A percentile compares a stretch with the other conserved stretches of the same genome.
These are phyloP conservation scores for Napeogenes inachia DNA, from an alignment of 2,888 invertebrate genomes.

Conservation along the genomic window DNA sequence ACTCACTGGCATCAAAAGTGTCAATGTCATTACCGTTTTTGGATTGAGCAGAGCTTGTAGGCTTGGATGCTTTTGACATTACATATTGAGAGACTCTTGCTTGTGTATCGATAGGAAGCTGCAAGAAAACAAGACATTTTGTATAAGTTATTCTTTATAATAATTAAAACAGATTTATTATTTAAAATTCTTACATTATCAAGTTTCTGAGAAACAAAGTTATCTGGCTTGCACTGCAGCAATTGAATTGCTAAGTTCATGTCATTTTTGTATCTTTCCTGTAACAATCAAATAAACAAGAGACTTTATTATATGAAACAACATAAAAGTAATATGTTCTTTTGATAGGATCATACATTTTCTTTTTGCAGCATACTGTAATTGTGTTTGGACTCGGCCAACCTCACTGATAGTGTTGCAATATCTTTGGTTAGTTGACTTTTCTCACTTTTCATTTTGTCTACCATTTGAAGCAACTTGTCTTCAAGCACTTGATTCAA, in stretches of 20 bases:
- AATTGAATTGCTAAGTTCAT: constrained; percentile 95
- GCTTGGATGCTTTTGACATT: constrained; percentile 76
- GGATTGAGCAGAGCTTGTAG: constrained; percentile 63
- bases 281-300: constrained; percentile 49
- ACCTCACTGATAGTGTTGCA: constrained; percentile 87
- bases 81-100: constrained; percentile 90
- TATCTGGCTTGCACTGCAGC: constrained; percentile 95
- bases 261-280: constrained; percentile 96
- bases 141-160: constrained; percentile 15
- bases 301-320: constrained; percentile 5
- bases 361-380: constrained; percentile 90
- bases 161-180: constrained; percentile 13
- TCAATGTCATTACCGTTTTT: constrained; percentile 62
- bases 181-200: constrained; percentile 83
- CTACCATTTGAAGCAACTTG: constrained; percentile 93
- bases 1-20: constrained; percentile 78
- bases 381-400: constrained; percentile 90
- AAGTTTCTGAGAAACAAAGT: constrained; percentile 94
- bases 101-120: constrained; percentile 95
- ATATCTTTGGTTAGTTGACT: constrained; percentile 91
- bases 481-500: constrained; percentile 97
- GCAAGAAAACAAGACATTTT: constrained; percentile 42
- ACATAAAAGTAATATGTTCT: constrained; percentile 3
- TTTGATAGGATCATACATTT: constrained; percentile 80
- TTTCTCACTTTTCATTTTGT: constrained; percentile 94